Percentiles rank a stretch among this genome's conserved stretches.
Evolutionary conservation across 1,140 invertebrate species (phyloP).

Genomic region (Spodoptera litura): DNA sequence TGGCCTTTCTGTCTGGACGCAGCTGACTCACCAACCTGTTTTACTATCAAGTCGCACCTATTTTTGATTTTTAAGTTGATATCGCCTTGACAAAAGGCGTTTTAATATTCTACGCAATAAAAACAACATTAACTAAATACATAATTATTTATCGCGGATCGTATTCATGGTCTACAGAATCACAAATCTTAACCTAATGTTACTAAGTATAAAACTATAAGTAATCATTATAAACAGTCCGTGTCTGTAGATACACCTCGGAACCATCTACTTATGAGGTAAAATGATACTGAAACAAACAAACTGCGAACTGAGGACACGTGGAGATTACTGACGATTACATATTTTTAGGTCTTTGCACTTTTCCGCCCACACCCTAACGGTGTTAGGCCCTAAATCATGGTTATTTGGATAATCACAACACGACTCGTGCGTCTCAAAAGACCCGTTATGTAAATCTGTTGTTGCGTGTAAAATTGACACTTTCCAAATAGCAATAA

Average conservation of each 20-base stretch:
- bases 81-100: background rate
- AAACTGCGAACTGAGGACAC: too few species aligned
- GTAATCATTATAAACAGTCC: too few species aligned
- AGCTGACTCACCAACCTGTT: conserved; percentile 56
- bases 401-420: background rate
- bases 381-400: background rate
- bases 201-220: too few species aligned
- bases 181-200: too few species aligned
- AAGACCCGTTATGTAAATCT: conserved; percentile 15
- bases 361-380: conserved; percentile 19
- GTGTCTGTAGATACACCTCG: too few species aligned
- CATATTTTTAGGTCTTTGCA: conserved; percentile 4
- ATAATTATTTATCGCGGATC: too few species aligned
- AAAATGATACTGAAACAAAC: too few species aligned
- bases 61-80: conserved; percentile 36
- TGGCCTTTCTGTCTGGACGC: conserved; percentile 44
- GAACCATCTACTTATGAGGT: too few species aligned
- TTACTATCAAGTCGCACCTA: conserved; percentile 31
- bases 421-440: background rate
- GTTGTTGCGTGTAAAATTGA: background rate
- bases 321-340: too few species aligned
- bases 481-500: background rate
- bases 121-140: too few species aligned
- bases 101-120: too few species aligned
- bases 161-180: too few species aligned